phyloP scores from a whole-genome alignment of 2,797 vertebrate species.

The Pelochelys cantorii region DNA sequence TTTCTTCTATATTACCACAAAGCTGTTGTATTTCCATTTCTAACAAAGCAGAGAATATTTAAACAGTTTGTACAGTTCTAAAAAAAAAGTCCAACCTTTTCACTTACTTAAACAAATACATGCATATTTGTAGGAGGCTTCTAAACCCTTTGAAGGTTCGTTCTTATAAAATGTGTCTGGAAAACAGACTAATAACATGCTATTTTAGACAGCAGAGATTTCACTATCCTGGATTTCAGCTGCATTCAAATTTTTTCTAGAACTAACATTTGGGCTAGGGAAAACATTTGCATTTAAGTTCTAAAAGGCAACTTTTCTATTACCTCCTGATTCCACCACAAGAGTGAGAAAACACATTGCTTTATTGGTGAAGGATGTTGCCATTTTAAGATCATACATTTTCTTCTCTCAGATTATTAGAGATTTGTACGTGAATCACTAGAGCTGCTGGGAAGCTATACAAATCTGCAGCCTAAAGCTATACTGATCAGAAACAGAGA shows the following conservation, averaged over 20 bases:
- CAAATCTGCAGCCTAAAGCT: background rate
- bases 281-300: constrained; percentile 17
- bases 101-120: constrained; percentile 60
- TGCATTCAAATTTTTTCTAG: background rate
- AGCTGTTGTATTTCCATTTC: constrained; percentile 20
- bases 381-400: background rate
- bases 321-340: constrained; percentile 29
- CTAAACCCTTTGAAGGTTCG: constrained; percentile 46
- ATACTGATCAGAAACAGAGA: background rate
- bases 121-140: constrained; percentile 27
- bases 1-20: constrained; percentile 49
- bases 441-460: background rate
- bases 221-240: constrained; percentile 19
- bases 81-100: constrained; percentile 63
- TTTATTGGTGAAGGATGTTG: constrained; percentile 26
- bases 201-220: constrained; percentile 25
- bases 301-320: constrained; percentile 22
- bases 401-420: background rate
- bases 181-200: constrained; percentile 34
- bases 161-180: constrained; percentile 17
- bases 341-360: background rate
- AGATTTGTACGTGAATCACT: background rate
- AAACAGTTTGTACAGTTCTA: constrained; percentile 45
- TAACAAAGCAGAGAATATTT: constrained; percentile 51
- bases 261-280: background rate